Evolutionary conservation across 2,113 vertebrate species (phyloP).

Genomic region (Pantherophis guttatus): DNA sequence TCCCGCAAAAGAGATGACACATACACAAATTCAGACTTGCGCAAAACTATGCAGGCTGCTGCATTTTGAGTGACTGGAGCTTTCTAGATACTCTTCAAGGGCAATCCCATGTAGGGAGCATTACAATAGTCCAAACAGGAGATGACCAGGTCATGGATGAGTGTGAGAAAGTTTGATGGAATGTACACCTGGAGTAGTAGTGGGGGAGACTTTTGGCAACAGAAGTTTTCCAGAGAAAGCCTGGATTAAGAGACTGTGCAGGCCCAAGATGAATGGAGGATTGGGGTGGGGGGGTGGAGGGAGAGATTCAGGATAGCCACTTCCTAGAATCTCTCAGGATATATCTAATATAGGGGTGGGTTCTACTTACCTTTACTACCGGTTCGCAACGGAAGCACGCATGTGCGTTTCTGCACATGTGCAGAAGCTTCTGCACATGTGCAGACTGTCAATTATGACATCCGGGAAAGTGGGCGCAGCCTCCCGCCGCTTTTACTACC

Average conservation of each 20-base stretch:
- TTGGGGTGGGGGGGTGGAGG: too few species aligned
- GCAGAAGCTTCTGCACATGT: too few species aligned
- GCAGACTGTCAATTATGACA: too few species aligned
- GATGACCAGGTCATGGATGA: neutral
- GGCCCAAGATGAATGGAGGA: neutral
- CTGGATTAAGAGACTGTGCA: neutral
- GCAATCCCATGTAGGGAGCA: neutral
- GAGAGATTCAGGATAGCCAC: neutral
- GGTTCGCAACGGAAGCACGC: too few species aligned
- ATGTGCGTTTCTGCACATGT: rapidly evolving
- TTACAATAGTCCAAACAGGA: neutral
- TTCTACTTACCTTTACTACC: too few species aligned
- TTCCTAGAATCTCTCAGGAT: neutral
- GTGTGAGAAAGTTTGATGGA: neutral
- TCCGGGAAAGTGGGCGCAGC: too few species aligned
- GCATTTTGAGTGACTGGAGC: neutral
- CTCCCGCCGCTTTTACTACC: too few species aligned
- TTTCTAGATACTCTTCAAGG: neutral
- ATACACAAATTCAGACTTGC: neutral
- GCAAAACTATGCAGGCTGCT: neutral
- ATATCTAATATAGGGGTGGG: neutral
- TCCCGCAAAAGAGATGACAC: neutral
- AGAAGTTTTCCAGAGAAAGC: neutral
- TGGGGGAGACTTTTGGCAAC: neutral
- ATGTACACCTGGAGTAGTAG: neutral